Base-by-base conservation (phyloP, 2,113 vertebrate species). In the Cololabis saira region DNA sequence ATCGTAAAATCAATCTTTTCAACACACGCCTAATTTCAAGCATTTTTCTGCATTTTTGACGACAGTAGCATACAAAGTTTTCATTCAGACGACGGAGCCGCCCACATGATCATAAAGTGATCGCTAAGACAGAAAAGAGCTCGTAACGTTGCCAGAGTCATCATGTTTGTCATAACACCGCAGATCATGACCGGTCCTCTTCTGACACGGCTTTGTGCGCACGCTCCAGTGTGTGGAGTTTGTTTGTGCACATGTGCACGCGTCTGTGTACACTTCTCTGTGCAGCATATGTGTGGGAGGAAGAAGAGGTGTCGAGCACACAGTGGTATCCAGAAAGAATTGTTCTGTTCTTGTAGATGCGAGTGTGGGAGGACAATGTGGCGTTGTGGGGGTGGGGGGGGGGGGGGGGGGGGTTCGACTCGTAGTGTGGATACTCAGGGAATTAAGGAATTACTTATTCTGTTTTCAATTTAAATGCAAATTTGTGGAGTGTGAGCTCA, bases 381-480 rank as follows among this genome's bases (percentile, higher is more conserved):
- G 84, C 84, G 78, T 75, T n/a, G n/a, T n/a, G n/a, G n/a, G n/a
- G n/a, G n/a, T n/a, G n/a, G n/a, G n/a, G n/a, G 81, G n/a, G n/a
- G n/a, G n/a, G n/a, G n/a, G n/a, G n/a, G 80, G 49, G 12, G 49
- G 84, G 88, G 33, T 7, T 87, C 84, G 83, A 58, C 52, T 78
- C 73, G 80, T 70, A 83, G 74, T 15, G 57, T 63, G 72, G 81
- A 86, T 86, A 90, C 77, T 90, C 67, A 27, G 77, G 87, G 69
- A 89, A 89, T 90, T 85, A 85, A 78, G 80, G 82, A 92, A 81
- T 89, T 80, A 89, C 66, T 81, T 55, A 71, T 72, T 78, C 63
- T 74, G 76, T 80, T 91, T 91, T 89, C 85, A 72, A 91, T 92
- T 91, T 90, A 92, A 90, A 91, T 91, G 90, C 89, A 90, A 91